Evolutionary conservation across 2,113 vertebrate species (phyloP).

Genomic region (Dolichallabes microphthalmus): DNA sequence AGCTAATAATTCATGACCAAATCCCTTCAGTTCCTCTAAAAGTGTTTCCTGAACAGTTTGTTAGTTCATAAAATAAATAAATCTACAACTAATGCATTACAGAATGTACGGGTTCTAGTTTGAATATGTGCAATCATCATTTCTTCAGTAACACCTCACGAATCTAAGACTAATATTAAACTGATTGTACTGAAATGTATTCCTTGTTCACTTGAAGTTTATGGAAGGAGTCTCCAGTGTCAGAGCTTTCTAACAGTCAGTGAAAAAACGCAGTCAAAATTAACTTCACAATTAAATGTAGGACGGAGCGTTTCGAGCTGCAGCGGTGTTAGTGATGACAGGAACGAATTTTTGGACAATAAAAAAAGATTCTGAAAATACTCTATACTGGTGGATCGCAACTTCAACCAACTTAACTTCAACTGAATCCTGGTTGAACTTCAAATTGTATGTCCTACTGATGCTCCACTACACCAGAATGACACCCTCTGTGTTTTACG

Average conservation of each 20-base stretch:
- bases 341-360: neutral
- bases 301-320: neutral
- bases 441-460: neutral
- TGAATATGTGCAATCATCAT: neutral
- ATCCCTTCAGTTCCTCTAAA: neutral
- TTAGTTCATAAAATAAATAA: too few relatives aligned
- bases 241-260: neutral
- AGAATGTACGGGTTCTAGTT: neutral
- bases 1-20: neutral
- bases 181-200: neutral
- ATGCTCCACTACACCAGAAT: neutral
- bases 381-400: too few relatives aligned
- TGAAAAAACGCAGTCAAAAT: neutral
- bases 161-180: neutral
- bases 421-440: neutral
- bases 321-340: neutral
- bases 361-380: neutral
- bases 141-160: neutral
- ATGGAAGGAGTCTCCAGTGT: conserved; percentile 2
- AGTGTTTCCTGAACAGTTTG: neutral
- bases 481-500: neutral
- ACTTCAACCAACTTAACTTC: neutral
- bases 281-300: neutral
- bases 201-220: neutral
- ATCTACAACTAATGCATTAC: neutral